Conservation (phyloP, 23 tunicate species). For the Styela clava region DNA sequence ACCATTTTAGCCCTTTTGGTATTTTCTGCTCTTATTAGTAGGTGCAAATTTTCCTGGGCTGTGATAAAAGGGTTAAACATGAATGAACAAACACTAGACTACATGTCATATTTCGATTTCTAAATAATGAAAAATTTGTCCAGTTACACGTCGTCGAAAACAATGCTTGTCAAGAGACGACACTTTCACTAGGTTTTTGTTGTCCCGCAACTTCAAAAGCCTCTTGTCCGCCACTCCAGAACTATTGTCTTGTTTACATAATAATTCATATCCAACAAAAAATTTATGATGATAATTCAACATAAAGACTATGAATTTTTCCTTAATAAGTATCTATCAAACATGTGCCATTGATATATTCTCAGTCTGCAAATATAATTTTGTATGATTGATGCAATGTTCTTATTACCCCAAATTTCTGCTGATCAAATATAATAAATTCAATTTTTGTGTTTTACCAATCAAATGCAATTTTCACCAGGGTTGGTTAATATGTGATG, state of each 20-base stretch:
- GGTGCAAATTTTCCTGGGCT: too few relatives aligned
- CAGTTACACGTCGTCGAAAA: not conserved
- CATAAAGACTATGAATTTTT: too few relatives aligned
- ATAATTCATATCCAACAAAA: not conserved
- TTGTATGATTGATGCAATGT: too few relatives aligned
- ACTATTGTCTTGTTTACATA: not conserved
- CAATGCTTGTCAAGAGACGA: not conserved
- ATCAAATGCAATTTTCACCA: too few relatives aligned
- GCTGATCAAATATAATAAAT: too few relatives aligned
- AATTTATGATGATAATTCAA: not conserved
- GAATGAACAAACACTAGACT: not conserved
- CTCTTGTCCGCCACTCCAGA: not conserved
- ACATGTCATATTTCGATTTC: not conserved
- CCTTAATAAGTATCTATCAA: too few relatives aligned
- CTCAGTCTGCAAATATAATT: too few relatives aligned
- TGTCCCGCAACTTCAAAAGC: not conserved
- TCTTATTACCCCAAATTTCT: too few relatives aligned
- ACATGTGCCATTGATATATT: too few relatives aligned
- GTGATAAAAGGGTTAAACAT: not conserved
- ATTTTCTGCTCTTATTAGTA: not conserved
- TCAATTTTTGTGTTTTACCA: too few relatives aligned
- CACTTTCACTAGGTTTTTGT: not conserved
- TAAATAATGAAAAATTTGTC: not conserved
- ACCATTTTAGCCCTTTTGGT: not conserved
- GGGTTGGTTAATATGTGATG: slow-evolving; percentile 90